phyloP scores from a whole-genome alignment of 2,888 invertebrate genomes.

The Sesia apiformis region DNA sequence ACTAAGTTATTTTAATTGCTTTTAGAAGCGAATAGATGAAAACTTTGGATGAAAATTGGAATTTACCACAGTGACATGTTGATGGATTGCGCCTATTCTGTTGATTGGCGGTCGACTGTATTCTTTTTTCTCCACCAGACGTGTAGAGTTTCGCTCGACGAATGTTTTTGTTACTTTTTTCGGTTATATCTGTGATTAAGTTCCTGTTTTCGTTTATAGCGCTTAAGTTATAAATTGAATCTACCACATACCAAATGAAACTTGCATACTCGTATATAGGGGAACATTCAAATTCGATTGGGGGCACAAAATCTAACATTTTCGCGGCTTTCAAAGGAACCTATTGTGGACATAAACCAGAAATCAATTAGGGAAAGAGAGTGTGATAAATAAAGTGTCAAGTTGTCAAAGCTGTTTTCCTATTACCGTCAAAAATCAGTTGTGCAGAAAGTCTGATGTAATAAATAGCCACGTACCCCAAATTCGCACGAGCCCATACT shows the following conservation, averaged over 20 bases:
- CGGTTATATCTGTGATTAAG: neutral
- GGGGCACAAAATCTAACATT: too few species aligned
- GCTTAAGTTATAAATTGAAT: too few species aligned
- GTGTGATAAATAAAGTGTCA: neutral
- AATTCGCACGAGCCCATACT: slow-evolving; percentile 30
- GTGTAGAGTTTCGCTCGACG: neutral
- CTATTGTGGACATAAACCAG: too few species aligned
- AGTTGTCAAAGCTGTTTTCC: neutral
- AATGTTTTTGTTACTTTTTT: neutral
- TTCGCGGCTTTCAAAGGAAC: too few species aligned
- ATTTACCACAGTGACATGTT: slow-evolving; percentile 32
- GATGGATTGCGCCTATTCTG: slow-evolving; percentile 48
- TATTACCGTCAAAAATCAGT: slow-evolving; percentile 26
- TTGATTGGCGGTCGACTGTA: slow-evolving; percentile 49
- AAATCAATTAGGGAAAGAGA: too few species aligned
- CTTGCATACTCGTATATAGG: too few species aligned
- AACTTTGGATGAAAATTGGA: slow-evolving; percentile 40
- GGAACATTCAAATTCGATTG: too few species aligned
- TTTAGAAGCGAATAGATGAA: slow-evolving; percentile 21
- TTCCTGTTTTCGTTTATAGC: neutral
- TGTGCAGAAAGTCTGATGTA: slow-evolving; percentile 21
- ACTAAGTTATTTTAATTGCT: slow-evolving; percentile 37
- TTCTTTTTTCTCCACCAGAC: slow-evolving; percentile 14
- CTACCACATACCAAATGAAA: too few species aligned
- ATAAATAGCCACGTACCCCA: slow-evolving; percentile 34